Conservation (phyloP, 1,140 invertebrate species). For the Calycopis cecrops region DNA sequence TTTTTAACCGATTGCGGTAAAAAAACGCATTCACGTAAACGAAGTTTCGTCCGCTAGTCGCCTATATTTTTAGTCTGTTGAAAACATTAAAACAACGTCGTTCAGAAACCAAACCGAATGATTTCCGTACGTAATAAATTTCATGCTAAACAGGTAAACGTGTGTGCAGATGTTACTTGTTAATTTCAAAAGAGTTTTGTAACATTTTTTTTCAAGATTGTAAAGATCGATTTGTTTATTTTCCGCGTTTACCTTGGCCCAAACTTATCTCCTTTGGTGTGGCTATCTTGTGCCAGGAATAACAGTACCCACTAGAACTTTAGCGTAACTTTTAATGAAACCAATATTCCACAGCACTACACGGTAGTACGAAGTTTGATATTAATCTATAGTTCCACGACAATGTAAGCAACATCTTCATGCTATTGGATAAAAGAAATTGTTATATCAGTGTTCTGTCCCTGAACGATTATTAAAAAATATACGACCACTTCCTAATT, state of each 20-base stretch:
- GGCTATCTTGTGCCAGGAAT: neutral
- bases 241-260: too few relatives aligned
- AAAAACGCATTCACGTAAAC: too few relatives aligned
- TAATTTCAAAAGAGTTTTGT: neutral
- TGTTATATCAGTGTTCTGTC: too few relatives aligned
- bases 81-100: neutral
- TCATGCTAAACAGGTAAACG: slow-evolving; percentile 1
- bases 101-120: neutral
- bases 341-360: neutral
- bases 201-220: neutral
- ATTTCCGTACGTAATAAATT: slow-evolving; percentile 7
- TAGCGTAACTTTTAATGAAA: slow-evolving; percentile 4
- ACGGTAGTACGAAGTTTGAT: neutral
- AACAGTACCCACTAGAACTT: neutral
- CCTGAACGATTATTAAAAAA: too few relatives aligned
- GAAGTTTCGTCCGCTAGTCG: too few relatives aligned
- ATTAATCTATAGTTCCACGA: slow-evolving; percentile 5
- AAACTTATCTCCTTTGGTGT: neutral
- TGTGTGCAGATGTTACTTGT: slow-evolving; percentile 2
- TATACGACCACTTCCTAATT: too few relatives aligned
- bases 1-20: too few relatives aligned
- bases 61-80: neutral
- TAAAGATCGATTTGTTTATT: too few relatives aligned
- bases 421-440: too few relatives aligned
- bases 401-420: neutral